Conservation (phyloP, 1,140 invertebrate species). For the Calephelis virginiensis region DNA sequence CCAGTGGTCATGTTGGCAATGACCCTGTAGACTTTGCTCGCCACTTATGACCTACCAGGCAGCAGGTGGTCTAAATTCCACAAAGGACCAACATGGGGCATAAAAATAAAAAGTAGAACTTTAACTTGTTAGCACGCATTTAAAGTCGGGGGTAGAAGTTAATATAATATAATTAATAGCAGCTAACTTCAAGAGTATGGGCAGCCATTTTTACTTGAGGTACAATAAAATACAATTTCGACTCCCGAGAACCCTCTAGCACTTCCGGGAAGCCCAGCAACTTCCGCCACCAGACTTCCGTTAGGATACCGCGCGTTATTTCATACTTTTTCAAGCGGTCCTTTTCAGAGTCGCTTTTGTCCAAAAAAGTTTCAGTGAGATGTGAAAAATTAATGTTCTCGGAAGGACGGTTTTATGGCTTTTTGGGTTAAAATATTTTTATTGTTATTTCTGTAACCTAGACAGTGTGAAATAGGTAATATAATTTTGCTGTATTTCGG, state of each 20-base stretch:
- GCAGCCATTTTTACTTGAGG: conserved; percentile 37
- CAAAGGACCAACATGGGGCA: too few relatives aligned
- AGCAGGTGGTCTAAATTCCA: too few relatives aligned
- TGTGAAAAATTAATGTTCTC: conserved; percentile 42
- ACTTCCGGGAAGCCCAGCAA: conserved; percentile 68
- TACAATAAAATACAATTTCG: conserved; percentile 70
- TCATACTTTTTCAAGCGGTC: conserved; percentile 64
- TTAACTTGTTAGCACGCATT: too few relatives aligned
- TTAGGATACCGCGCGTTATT: conserved; percentile 61
- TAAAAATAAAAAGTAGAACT: too few relatives aligned
- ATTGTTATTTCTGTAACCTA: neutral
- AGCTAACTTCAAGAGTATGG: conserved; percentile 18
- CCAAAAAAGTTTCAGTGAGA: conserved; percentile 50
- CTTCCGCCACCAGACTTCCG: conserved; percentile 67
- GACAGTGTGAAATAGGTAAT: too few relatives aligned
- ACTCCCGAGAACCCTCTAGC: conserved; percentile 52
- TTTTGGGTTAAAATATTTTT: conserved; percentile 8
- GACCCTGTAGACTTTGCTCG: too few relatives aligned
- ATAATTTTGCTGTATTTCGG: neutral
- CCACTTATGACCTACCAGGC: too few relatives aligned
- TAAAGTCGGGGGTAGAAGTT: too few relatives aligned
- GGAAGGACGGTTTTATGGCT: conserved; percentile 15
- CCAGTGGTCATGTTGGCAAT: too few relatives aligned
- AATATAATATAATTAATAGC: conserved; percentile 6
- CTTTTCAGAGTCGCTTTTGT: conserved; percentile 52